A percentile compares a stretch with the other conserved stretches of the same genome.
These are phyloP conservation scores for Empidonax alnorum DNA, from an alignment of 2,113 vertebrate species.

Conservation along the genomic window DNA sequence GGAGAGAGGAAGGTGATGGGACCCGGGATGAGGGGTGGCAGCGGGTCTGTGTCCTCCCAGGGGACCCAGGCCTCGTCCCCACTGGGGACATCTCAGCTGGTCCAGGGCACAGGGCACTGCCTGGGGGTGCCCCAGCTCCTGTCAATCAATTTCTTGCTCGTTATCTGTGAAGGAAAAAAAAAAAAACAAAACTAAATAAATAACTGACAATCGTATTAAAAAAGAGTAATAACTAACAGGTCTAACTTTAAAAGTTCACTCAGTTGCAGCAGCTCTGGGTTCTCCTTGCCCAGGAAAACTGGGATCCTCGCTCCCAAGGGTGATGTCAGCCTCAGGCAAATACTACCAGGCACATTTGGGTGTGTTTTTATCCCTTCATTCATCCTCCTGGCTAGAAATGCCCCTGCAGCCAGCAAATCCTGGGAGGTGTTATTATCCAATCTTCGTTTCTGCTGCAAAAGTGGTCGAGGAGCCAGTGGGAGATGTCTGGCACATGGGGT, in stretches of 20 bases:
- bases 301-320: background rate
- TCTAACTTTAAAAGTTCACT: background rate
- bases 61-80: background rate
- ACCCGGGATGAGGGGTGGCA: accelerated
- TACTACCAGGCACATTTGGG: background rate
- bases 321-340: background rate
- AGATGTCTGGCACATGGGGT: background rate
- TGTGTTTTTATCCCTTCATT: background rate
- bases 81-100: background rate
- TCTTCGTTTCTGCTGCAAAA: background rate
- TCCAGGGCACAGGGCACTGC: background rate
- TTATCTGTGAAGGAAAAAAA: background rate
- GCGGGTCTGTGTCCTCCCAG: background rate
- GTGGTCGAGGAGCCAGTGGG: accelerated
- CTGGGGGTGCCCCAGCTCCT: background rate
- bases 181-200: background rate
- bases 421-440: background rate
- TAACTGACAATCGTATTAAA: background rate
- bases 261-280: background rate
- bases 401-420: background rate
- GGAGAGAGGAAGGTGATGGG: background rate
- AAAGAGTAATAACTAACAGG: background rate
- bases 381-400: background rate
- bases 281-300: background rate
- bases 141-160: slow-evolving; percentile 55